Percentiles rank a stretch among this genome's conserved stretches.
phyloP scores from a whole-genome alignment of 1,140 invertebrate genomes.

The Eupeodes corollae region DNA sequence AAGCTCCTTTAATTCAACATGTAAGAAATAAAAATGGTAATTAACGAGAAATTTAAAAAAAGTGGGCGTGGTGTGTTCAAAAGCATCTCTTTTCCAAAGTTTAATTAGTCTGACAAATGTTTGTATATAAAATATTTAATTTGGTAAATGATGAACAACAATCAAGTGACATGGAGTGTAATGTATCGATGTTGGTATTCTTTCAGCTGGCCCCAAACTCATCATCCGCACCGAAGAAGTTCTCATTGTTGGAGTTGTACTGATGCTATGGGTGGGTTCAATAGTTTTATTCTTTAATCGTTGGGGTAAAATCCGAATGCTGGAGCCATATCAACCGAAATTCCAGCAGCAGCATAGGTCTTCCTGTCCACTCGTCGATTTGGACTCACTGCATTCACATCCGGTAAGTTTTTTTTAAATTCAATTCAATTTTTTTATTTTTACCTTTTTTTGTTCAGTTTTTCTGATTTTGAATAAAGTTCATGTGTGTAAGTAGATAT shows the following conservation, averaged over 20 bases:
- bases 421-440: not conserved
- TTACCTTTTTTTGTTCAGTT: too few relatives aligned
- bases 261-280: conserved; percentile 75
- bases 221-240: conserved; percentile 69
- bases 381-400: conserved; percentile 27
- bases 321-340: conserved; percentile 82
- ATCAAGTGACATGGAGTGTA: too few relatives aligned
- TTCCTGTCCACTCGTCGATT: conserved; percentile 55
- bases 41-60: too few relatives aligned
- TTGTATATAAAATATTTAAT: too few relatives aligned
- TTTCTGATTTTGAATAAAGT: not conserved
- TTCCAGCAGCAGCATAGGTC: conserved; percentile 66
- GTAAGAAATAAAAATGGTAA: too few relatives aligned
- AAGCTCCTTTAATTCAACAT: too few relatives aligned
- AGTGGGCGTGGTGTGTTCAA: too few relatives aligned
- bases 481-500: not conserved
- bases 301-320: conserved; percentile 88
- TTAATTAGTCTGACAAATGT: too few relatives aligned
- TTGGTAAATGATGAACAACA: too few relatives aligned
- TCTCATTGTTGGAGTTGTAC: conserved; percentile 71
- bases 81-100: too few relatives aligned
- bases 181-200: not conserved
- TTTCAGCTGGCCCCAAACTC: conserved; percentile 43
- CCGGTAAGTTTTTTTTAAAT: conserved; percentile 17
- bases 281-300: conserved; percentile 82